phyloP scores from a whole-genome alignment of 2,113 vertebrate genomes.

The Hirundichthys speculiger region DNA sequence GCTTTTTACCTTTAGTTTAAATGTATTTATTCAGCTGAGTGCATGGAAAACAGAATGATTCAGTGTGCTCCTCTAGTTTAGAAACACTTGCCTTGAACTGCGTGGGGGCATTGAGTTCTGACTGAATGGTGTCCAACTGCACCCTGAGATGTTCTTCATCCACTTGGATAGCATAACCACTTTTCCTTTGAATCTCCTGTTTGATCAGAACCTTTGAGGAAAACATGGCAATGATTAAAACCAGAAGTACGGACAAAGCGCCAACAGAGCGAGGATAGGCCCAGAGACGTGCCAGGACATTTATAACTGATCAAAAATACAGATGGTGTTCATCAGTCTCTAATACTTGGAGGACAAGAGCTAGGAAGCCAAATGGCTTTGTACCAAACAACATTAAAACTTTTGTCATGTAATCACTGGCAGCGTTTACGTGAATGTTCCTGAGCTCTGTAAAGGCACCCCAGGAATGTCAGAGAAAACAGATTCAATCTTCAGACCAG shows the following conservation, averaged over 20 bases:
- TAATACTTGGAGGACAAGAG: background rate
- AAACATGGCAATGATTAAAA: slow-evolving; percentile 9
- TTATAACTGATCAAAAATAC: background rate
- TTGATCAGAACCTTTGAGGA: slow-evolving; percentile 91
- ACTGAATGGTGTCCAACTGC: slow-evolving; percentile 95
- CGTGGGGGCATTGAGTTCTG: slow-evolving; percentile 95
- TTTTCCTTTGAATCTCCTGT: slow-evolving; percentile 97
- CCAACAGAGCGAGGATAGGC: background rate
- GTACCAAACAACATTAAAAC: background rate
- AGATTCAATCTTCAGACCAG: no score
- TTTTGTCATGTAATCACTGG: no score
- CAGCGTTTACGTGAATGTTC: no score
- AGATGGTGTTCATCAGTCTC: background rate
- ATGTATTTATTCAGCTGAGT: no score
- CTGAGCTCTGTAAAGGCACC: no score
- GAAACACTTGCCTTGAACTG: slow-evolving; percentile 90
- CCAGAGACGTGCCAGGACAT: background rate
- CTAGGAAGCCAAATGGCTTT: background rate
- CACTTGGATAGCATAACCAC: slow-evolving; percentile 95
- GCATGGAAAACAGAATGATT: background rate
- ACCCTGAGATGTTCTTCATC: slow-evolving; percentile 97
- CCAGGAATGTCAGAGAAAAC: no score
- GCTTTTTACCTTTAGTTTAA: no score
- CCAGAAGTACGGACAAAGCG: background rate
- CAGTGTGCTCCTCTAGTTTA: background rate